Evolutionary conservation across 2,888 invertebrate genomes (phyloP).

Genomic region (Dolichopus griseipennis): DNA sequence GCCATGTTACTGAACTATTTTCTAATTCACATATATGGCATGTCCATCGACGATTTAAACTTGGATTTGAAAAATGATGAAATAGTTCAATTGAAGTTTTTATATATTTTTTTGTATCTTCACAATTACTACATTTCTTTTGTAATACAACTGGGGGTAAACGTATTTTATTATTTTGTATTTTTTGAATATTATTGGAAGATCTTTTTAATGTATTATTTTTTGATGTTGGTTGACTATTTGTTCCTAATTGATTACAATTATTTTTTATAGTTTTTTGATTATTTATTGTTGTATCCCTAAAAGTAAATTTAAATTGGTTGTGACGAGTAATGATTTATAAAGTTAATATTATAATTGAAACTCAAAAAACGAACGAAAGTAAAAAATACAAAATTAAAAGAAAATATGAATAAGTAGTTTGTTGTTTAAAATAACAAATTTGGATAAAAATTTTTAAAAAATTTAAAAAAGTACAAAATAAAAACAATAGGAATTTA

Average conservation of each 20-base stretch:
- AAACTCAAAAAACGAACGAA: too few relatives aligned
- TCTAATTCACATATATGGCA: slow-evolving; percentile 41
- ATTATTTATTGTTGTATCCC: slow-evolving; percentile 8
- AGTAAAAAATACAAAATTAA: too few relatives aligned
- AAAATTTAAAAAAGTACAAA: too few relatives aligned
- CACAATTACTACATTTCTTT: slow-evolving; percentile 38
- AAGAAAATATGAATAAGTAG: too few relatives aligned
- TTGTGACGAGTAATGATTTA: too few relatives aligned
- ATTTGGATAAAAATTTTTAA: too few relatives aligned
- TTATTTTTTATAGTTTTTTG: slow-evolving; percentile 7
- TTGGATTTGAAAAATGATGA: slow-evolving; percentile 43
- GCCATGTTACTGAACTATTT: slow-evolving; percentile 44
- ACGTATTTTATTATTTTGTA: slow-evolving; percentile 23
- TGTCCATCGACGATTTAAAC: slow-evolving; percentile 42
- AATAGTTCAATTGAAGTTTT: slow-evolving; percentile 40
- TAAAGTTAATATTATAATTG: too few relatives aligned
- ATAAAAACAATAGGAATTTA: too few relatives aligned
- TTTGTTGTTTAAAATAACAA: too few relatives aligned
- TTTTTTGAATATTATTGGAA: slow-evolving; percentile 10
- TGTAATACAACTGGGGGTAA: slow-evolving; percentile 37
- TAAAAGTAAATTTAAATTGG: not conserved
- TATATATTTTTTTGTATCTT: slow-evolving; percentile 41
- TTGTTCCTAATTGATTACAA: slow-evolving; percentile 12
- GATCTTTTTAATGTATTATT: slow-evolving; percentile 13
- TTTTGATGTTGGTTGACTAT: slow-evolving; percentile 12